Conservation (phyloP, 1,140 invertebrate species). For the Scaptomyza montana region DNA sequence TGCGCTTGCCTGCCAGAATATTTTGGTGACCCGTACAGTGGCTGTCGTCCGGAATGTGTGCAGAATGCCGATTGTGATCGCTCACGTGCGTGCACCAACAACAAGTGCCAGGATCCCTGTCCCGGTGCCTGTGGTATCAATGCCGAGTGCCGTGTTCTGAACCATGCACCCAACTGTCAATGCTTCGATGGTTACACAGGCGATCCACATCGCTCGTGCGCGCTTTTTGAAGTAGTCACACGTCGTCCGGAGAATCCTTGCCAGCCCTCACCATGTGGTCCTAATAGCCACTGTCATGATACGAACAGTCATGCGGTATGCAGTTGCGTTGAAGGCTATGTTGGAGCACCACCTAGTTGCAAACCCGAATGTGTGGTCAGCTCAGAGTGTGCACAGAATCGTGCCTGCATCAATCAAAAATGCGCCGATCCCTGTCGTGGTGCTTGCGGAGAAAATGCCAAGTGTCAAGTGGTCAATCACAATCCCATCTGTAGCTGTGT, state of each 20-base stretch:
- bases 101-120: slow-evolving; percentile 90
- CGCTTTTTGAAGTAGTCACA: slow-evolving; percentile 66
- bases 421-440: slow-evolving; percentile 93
- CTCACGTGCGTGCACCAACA: slow-evolving; percentile 88
- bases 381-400: slow-evolving; percentile 92
- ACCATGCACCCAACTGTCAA: slow-evolving; percentile 90
- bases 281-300: slow-evolving; percentile 88
- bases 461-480: slow-evolving; percentile 92
- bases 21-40: slow-evolving; percentile 90
- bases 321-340: slow-evolving; percentile 89
- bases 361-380: slow-evolving; percentile 93
- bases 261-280: slow-evolving; percentile 91
- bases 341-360: slow-evolving; percentile 91
- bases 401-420: slow-evolving; percentile 92
- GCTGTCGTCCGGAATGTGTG: slow-evolving; percentile 89
- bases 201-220: slow-evolving; percentile 86
- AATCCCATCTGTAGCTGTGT: slow-evolving; percentile 92
- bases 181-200: slow-evolving; percentile 90
- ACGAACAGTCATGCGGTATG: slow-evolving; percentile 91
- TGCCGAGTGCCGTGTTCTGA: slow-evolving; percentile 87
- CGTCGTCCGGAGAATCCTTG: slow-evolving; percentile 86
- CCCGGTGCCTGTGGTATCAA: slow-evolving; percentile 88
- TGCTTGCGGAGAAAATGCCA: slow-evolving; percentile 91
- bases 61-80: slow-evolving; percentile 88
- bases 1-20: slow-evolving; percentile 90